Conservation (phyloP, 2,888 invertebrate species). For the Eilema depressum region DNA sequence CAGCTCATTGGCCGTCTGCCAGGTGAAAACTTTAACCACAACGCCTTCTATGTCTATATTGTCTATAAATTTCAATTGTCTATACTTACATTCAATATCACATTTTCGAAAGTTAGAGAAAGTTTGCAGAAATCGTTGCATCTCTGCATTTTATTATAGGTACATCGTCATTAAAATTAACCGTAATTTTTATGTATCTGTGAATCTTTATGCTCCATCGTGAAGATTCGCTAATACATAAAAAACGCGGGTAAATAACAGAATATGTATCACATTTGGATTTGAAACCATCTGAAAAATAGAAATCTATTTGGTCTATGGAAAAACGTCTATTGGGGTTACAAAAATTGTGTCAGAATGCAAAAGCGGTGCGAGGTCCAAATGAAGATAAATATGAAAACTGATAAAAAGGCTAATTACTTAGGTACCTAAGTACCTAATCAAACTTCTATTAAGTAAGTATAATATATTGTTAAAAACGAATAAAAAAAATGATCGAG, state of each 20-base stretch:
- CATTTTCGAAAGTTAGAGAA: conserved; percentile 2
- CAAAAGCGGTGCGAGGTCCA: too few species aligned
- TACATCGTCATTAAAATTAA: not conserved
- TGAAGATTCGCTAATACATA: not conserved
- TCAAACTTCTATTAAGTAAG: too few species aligned
- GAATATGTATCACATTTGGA: too few species aligned
- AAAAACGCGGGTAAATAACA: not conserved
- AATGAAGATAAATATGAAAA: too few species aligned
- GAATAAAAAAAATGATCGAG: too few species aligned
- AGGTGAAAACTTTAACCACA: conserved; percentile 1
- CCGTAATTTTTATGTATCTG: not conserved
- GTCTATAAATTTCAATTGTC: not conserved
- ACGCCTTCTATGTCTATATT: conserved; percentile 2
- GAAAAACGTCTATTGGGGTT: too few species aligned
- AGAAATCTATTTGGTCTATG: not conserved
- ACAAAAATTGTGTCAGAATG: too few species aligned
- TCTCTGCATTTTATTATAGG: not conserved
- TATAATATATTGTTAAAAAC: too few species aligned
- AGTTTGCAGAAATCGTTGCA: conserved; percentile 5
- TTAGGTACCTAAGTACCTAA: too few species aligned
- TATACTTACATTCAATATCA: conserved; percentile 2
- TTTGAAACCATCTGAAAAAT: not conserved
- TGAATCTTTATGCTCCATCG: not conserved
- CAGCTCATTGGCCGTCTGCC: not conserved
- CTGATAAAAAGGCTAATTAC: too few species aligned